A percentile compares a stretch with the other conserved stretches of the same genome.
These are phyloP conservation scores for Parauchenoglanis punctatus DNA, from an alignment of 2,797 vertebrate species.

Conservation along the genomic window DNA sequence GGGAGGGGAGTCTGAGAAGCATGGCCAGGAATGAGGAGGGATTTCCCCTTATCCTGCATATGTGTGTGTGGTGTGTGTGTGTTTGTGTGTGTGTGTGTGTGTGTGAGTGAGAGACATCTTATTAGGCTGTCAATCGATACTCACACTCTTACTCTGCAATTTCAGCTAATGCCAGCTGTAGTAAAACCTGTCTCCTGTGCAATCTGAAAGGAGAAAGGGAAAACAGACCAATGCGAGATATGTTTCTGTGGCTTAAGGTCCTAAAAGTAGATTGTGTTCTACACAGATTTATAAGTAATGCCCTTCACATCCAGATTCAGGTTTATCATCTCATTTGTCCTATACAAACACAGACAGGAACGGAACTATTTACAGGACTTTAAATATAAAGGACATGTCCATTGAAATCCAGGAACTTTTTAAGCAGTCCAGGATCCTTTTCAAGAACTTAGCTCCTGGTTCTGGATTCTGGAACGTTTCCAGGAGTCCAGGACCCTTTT, in stretches of 20 bases:
- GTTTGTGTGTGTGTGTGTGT: constrained; percentile 5
- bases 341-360: background rate
- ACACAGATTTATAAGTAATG: background rate
- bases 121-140: constrained; percentile 18
- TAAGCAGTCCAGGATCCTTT: background rate
- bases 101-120: background rate
- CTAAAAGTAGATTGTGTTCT: background rate
- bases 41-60: background rate
- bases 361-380: background rate
- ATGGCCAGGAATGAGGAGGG: background rate
- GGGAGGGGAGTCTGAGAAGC: background rate
- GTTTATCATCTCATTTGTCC: background rate
- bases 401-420: background rate
- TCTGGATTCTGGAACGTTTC: background rate
- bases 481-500: background rate
- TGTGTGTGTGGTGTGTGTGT: background rate
- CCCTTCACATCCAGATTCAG: background rate
- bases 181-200: background rate
- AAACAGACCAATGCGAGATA: background rate
- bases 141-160: background rate
- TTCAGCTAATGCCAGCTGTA: too few species aligned
- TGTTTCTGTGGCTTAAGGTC: background rate
- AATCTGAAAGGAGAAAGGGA: background rate
- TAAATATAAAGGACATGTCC: background rate
- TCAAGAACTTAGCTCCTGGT: background rate